Evolutionary conservation across 1,140 invertebrate species (phyloP).

Genomic region (Meteorus sp.): DNA sequence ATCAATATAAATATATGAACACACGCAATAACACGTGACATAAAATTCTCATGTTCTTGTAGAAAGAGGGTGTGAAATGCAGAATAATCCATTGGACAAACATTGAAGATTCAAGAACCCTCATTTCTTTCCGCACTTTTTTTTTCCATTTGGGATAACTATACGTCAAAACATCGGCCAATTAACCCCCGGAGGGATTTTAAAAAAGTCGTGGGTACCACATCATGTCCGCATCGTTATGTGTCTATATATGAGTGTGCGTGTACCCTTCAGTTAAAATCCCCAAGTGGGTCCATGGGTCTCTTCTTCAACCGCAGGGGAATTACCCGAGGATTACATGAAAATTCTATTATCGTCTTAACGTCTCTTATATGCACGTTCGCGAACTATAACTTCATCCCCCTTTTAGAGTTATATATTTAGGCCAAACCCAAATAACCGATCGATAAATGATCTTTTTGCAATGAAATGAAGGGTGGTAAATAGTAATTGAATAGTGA

Average conservation of each 20-base stretch:
- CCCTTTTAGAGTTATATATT: too few species aligned
- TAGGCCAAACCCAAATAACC: constrained; percentile 1
- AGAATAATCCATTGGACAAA: not conserved
- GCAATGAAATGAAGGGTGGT: not conserved
- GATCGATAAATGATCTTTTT: constrained; percentile 13
- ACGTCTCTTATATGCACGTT: constrained; percentile 26
- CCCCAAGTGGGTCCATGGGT: constrained; percentile 30
- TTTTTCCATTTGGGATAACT: constrained; percentile 23
- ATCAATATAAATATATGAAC: not conserved
- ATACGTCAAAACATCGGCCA: constrained; percentile 55
- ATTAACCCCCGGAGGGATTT: constrained; percentile 57
- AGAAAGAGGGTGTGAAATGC: not conserved
- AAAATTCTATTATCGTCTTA: constrained; percentile 60
- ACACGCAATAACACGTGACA: not conserved
- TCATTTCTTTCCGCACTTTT: too few species aligned
- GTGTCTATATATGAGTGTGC: constrained; percentile 30
- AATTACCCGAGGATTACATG: constrained; percentile 58
- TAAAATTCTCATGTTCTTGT: not conserved
- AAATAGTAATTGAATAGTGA: constrained; percentile 1
- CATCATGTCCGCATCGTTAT: constrained; percentile 31
- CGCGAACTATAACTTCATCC: constrained; percentile 26
- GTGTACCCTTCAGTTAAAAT: constrained; percentile 11
- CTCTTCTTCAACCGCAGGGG: constrained; percentile 47
- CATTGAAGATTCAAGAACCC: not conserved
- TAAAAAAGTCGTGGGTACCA: constrained; percentile 34